Percentiles rank a stretch among this genome's conserved stretches.
These are phyloP conservation scores for Chloroceryle inda DNA, from an alignment of 2,797 vertebrate species.

Conservation along the genomic window DNA sequence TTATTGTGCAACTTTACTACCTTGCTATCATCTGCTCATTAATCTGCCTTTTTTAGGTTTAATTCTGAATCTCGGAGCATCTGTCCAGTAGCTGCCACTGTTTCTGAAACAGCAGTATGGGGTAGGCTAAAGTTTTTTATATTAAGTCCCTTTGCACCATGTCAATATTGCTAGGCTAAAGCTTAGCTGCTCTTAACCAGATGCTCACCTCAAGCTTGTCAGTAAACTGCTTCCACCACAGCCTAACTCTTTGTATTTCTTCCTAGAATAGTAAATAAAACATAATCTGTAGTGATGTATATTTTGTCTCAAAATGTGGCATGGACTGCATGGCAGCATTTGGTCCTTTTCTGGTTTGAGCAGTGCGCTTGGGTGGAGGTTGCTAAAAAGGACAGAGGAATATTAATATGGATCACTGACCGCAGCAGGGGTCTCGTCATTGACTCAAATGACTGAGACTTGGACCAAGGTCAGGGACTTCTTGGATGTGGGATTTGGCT, in stretches of 20 bases:
- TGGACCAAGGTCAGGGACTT: background rate
- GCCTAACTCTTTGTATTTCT: background rate
- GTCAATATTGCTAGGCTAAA: background rate
- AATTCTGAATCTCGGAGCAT: slow-evolving; percentile 24
- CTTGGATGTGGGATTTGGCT: background rate
- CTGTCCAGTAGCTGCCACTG: slow-evolving; percentile 39
- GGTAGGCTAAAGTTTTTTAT: background rate
- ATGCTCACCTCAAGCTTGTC: background rate
- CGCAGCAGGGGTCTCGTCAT: background rate
- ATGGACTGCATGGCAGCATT: background rate
- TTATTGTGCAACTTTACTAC: slow-evolving; percentile 57
- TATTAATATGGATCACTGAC: background rate
- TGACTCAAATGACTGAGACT: background rate
- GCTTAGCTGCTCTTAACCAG: background rate
- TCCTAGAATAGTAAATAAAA: background rate
- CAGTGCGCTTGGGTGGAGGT: fast-evolving
- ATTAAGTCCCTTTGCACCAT: background rate
- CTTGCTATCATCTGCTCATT: slow-evolving; percentile 48
- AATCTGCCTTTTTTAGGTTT: slow-evolving; percentile 60
- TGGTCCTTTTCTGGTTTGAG: background rate
- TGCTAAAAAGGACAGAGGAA: background rate
- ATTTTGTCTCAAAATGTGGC: background rate
- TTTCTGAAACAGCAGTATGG: background rate
- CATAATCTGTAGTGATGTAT: background rate
- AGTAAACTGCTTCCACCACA: background rate